These are phyloP conservation scores for Hirudinaria manillensis DNA, from an alignment of 2,888 invertebrate genomes.

Conservation along the genomic window DNA sequence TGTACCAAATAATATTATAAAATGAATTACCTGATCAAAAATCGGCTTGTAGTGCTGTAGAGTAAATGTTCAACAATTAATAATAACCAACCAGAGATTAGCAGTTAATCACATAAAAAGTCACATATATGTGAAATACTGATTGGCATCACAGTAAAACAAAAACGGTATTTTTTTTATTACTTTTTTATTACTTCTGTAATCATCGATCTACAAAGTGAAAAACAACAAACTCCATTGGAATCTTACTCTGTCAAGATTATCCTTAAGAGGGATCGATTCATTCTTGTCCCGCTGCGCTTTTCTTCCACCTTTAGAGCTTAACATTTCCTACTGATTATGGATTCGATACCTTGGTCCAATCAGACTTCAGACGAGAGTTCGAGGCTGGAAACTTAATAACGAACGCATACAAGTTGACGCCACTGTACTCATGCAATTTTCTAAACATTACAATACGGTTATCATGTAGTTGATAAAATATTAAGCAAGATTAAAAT, in stretches of 20 bases:
- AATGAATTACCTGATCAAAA: slow-evolving; percentile 44
- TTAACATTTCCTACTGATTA: neutral
- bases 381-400: too few relatives aligned
- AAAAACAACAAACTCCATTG: neutral
- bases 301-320: slow-evolving; percentile 23
- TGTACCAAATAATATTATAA: too few relatives aligned
- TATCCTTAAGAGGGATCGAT: slow-evolving; percentile 2
- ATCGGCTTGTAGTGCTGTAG: slow-evolving; percentile 46
- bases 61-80: slow-evolving; percentile 23
- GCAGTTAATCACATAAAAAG: neutral
- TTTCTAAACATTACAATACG: too few relatives aligned
- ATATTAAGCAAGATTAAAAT: too few relatives aligned
- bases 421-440: too few relatives aligned
- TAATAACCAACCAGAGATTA: neutral
- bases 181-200: too few relatives aligned
- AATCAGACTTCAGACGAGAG: too few relatives aligned
- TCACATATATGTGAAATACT: neutral
- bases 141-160: neutral
- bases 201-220: too few relatives aligned
- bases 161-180: neutral
- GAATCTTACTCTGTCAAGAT: slow-evolving; percentile 1
- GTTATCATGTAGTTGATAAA: too few relatives aligned
- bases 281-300: slow-evolving; percentile 5
- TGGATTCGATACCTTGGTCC: neutral
- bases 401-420: too few relatives aligned